Percentiles rank a stretch among this genome's conserved stretches.
These are phyloP conservation scores for Nymphalis polychloros DNA, from an alignment of 2,888 invertebrate genomes.

Conservation along the genomic window DNA sequence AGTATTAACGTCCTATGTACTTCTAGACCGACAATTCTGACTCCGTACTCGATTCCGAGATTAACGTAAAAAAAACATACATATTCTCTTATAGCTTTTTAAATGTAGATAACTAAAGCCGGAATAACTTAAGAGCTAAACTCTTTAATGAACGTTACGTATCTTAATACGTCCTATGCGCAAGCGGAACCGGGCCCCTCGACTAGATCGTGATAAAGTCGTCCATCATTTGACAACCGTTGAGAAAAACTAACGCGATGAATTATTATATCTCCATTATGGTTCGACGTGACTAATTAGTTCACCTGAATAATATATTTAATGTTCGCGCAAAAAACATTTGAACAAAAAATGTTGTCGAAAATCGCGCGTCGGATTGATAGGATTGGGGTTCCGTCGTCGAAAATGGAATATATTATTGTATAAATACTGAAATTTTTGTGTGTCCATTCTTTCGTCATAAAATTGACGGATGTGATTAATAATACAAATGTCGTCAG, in stretches of 20 bases:
- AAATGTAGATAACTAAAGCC: constrained; percentile 9
- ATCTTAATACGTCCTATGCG: constrained; percentile 14
- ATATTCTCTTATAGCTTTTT: too few species aligned
- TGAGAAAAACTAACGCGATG: constrained; percentile 45
- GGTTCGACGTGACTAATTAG: constrained; percentile 72
- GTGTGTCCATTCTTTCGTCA: neutral
- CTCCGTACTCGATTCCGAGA: too few species aligned
- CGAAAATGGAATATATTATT: neutral
- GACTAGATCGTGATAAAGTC: constrained; percentile 30
- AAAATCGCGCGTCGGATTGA: constrained; percentile 30
- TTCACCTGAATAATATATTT: constrained; percentile 58
- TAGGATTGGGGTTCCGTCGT: constrained; percentile 31
- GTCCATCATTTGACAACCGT: constrained; percentile 36
- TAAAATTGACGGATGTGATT: neutral
- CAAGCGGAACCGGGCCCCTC: constrained; percentile 18
- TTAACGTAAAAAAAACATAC: too few species aligned
- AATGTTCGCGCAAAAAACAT: constrained; percentile 42
- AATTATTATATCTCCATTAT: constrained; percentile 68
- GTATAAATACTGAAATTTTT: neutral
- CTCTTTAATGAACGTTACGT: constrained; percentile 1
- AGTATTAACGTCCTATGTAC: too few species aligned
- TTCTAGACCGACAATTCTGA: too few species aligned
- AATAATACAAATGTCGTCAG: too few species aligned
- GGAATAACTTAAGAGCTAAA: constrained; percentile 8
- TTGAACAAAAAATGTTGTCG: constrained; percentile 42